Evolutionary conservation across 2,113 vertebrate species (phyloP).

Genomic region (Empidonax traillii): DNA sequence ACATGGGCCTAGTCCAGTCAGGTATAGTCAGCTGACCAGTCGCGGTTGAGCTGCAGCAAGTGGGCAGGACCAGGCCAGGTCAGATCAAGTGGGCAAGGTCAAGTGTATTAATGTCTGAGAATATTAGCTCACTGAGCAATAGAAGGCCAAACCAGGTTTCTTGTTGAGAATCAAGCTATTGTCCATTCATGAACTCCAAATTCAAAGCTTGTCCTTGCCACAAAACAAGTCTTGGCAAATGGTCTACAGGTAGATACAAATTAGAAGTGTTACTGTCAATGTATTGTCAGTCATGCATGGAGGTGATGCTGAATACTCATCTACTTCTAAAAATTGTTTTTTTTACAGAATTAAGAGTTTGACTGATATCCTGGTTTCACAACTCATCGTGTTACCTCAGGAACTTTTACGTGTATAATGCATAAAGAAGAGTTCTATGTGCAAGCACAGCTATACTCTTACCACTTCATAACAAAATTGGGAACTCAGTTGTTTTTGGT

Average conservation of each 20-base stretch:
- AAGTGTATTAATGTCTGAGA: neutral
- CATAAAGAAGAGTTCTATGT: neutral
- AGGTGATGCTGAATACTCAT: neutral
- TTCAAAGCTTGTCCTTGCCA: neutral
- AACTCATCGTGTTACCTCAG: neutral
- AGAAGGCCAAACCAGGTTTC: neutral
- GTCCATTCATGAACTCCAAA: neutral
- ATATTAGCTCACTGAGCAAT: neutral
- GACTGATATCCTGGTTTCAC: neutral
- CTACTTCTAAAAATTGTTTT: neutral
- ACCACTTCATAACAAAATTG: neutral
- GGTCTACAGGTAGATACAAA: neutral
- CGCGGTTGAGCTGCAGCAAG: neutral
- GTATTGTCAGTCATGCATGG: neutral
- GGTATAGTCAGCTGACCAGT: neutral
- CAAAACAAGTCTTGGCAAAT: neutral
- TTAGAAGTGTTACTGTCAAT: neutral
- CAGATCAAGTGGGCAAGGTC: neutral
- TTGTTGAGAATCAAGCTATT: neutral
- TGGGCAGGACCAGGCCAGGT: neutral
- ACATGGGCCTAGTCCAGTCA: neutral
- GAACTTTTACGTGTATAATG: neutral
- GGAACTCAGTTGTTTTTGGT: neutral
- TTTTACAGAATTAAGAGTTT: neutral
- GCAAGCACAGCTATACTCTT: neutral